phyloP scores from a whole-genome alignment of 2,113 vertebrate genomes.

The Pseudonaja textilis region DNA sequence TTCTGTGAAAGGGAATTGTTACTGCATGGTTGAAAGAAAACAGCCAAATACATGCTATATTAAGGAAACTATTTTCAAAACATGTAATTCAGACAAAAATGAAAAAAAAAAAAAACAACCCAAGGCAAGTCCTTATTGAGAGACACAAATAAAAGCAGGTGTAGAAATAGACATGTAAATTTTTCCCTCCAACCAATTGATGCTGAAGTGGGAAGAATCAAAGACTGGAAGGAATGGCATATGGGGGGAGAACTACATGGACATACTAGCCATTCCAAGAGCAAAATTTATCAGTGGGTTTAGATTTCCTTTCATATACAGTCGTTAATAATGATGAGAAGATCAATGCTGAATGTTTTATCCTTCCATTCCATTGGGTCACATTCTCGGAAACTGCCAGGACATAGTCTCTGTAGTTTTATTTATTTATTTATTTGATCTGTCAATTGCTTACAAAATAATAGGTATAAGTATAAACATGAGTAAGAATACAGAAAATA shows the following conservation, averaged over 20 bases:
- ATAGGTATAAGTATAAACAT: too few relatives aligned
- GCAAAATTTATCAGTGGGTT: neutral
- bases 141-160: neutral
- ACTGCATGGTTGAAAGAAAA: neutral
- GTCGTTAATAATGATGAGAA: neutral
- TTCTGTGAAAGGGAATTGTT: neutral
- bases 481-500: too few relatives aligned
- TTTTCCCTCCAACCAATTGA: neutral
- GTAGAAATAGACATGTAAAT: neutral
- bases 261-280: neutral
- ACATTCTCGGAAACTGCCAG: neutral
- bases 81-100: neutral
- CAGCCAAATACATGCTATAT: neutral
- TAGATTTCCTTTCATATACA: neutral
- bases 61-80: neutral
- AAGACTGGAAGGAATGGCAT: neutral
- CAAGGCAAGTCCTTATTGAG: neutral
- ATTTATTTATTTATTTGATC: too few relatives aligned
- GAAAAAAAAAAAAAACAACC: neutral
- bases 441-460: too few relatives aligned
- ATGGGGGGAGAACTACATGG: neutral
- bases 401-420: neutral
- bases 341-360: neutral
- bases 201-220: neutral
- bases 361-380: neutral